These are phyloP conservation scores for Phylloscopus collybita DNA, from an alignment of 2,797 vertebrate genomes.

Conservation along the genomic window DNA sequence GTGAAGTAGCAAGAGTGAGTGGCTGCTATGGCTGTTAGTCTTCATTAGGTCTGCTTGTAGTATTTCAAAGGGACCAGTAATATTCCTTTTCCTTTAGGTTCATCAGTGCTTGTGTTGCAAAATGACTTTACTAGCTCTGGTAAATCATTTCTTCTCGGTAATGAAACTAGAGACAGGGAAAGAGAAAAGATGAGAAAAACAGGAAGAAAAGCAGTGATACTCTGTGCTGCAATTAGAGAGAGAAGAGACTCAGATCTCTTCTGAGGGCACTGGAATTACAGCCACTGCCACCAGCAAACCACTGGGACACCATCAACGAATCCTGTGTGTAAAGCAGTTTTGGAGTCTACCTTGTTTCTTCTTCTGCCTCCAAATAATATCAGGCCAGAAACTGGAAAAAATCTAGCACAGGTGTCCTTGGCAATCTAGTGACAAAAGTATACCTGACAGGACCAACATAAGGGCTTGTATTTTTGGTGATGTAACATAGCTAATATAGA, in stretches of 20 bases:
- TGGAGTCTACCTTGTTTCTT: neutral
- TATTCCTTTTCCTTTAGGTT: neutral
- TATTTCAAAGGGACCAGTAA: neutral
- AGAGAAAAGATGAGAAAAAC: neutral
- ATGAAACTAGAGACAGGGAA: neutral
- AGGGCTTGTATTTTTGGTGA: neutral
- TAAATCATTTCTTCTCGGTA: conserved; percentile 13
- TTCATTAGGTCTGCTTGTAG: neutral
- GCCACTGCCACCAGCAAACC: neutral
- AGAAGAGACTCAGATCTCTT: neutral
- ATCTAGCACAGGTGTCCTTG: neutral
- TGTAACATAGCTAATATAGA: too few relatives aligned
- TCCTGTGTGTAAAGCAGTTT: neutral
- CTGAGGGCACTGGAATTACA: neutral
- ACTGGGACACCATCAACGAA: neutral
- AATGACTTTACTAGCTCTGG: neutral
- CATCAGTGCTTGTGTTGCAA: neutral
- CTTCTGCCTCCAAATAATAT: neutral
- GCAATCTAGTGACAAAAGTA: neutral
- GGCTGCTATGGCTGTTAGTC: neutral
- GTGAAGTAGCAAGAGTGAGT: neutral
- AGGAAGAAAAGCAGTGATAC: neutral
- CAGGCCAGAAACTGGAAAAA: neutral
- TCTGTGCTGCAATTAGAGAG: neutral
- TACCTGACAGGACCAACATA: fast-evolving